A percentile compares a stretch with the other conserved stretches of the same genome.
Evolutionary conservation across 2,797 vertebrate species (phyloP).

Genomic region (Cuniculus paca): DNA sequence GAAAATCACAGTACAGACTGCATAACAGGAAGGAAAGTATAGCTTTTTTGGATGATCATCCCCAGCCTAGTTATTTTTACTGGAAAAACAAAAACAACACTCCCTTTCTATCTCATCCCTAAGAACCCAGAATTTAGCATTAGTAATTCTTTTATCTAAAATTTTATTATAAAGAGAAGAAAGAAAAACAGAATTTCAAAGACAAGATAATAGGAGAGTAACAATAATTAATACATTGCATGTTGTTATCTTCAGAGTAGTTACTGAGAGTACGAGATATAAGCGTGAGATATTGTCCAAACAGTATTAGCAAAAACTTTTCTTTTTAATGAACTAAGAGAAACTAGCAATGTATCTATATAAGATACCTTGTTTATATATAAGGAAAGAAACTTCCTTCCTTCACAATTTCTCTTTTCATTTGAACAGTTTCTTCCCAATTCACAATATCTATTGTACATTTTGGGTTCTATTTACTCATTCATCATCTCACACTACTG

Average conservation of each 20-base stretch:
- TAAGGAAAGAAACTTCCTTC: background rate
- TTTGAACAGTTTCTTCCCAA: background rate
- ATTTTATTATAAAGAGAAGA: background rate
- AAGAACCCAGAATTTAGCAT: background rate
- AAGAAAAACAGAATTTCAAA: background rate
- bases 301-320: background rate
- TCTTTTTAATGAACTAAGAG: background rate
- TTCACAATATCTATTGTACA: background rate
- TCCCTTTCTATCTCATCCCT: background rate
- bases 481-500: background rate
- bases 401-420: background rate
- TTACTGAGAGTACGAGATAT: background rate
- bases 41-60: conserved; percentile 73
- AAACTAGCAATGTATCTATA: background rate
- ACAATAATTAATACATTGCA: background rate
- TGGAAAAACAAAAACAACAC: conserved; percentile 63
- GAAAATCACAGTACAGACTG: conserved; percentile 68
- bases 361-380: background rate
- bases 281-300: background rate
- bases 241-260: background rate
- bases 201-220: background rate
- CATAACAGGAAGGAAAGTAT: conserved; percentile 71
- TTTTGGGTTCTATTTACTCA: background rate
- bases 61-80: background rate
- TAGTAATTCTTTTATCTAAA: background rate